These are phyloP conservation scores for Drosophila mayri DNA, from an alignment of 1,140 invertebrate species.

Conservation along the genomic window DNA sequence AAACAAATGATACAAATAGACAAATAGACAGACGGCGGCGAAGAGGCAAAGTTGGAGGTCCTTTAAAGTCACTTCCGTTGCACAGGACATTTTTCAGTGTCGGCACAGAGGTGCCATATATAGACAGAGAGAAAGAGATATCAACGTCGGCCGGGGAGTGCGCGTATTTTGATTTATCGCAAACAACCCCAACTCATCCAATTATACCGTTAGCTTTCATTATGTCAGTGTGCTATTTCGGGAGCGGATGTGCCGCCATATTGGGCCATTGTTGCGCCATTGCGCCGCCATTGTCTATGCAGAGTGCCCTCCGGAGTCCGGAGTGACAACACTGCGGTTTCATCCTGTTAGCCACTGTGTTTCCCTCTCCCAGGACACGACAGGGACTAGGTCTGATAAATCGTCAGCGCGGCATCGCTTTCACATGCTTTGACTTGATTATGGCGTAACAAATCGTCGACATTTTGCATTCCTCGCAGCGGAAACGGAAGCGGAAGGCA, in stretches of 20 bases:
- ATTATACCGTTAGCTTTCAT: constrained; percentile 80
- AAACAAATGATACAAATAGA: constrained; percentile 53
- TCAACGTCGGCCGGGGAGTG: constrained; percentile 24
- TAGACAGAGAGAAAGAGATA: constrained; percentile 22
- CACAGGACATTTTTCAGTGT: constrained; percentile 69
- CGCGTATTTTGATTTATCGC: constrained; percentile 69
- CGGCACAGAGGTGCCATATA: constrained; percentile 23
- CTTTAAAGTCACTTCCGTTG: constrained; percentile 50
- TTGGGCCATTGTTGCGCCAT: constrained; percentile 54
- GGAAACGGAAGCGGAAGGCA: constrained; percentile 43
- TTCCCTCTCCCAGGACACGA: not conserved
- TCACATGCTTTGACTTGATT: constrained; percentile 80
- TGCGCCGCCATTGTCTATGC: constrained; percentile 18
- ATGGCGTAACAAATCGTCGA: constrained; percentile 81
- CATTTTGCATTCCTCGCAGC: constrained; percentile 69
- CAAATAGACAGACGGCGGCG: constrained; percentile 15
- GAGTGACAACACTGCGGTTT: constrained; percentile 46
- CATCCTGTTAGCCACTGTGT: constrained; percentile 9
- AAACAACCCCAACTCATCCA: constrained; percentile 59
- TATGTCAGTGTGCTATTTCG: constrained; percentile 65
- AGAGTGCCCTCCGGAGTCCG: constrained; percentile 14
- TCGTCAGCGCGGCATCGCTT: constrained; percentile 67
- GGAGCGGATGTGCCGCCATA: constrained; percentile 65
- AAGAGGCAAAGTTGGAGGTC: not conserved
- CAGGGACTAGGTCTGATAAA: constrained; percentile 60